These are phyloP conservation scores for Falco naumanni DNA, from an alignment of 2,797 vertebrate genomes.

Conservation along the genomic window DNA sequence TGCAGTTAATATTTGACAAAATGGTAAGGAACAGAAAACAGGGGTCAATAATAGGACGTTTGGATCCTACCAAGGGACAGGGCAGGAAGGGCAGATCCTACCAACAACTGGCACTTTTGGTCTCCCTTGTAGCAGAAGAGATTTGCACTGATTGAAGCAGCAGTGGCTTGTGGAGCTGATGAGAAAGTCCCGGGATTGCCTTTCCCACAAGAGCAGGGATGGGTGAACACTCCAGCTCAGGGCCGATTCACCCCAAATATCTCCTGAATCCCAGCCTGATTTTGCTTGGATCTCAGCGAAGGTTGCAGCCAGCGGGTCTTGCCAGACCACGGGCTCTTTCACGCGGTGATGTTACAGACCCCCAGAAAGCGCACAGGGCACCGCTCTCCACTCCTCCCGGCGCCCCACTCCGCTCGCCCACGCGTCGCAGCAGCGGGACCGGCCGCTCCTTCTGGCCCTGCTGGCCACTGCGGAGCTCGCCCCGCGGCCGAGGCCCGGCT, in stretches of 20 bases:
- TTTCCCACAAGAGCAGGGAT: neutral
- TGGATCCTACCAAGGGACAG: neutral
- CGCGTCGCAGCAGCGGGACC: neutral
- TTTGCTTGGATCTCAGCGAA: neutral
- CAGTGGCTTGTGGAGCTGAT: neutral
- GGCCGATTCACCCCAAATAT: neutral
- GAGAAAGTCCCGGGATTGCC: neutral
- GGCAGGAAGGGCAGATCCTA: neutral
- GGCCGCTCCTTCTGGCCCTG: neutral
- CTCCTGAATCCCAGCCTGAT: neutral
- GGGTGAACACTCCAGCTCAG: neutral
- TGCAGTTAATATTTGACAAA: neutral
- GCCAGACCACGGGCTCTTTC: neutral
- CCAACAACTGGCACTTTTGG: neutral
- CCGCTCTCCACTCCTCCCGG: fast-evolving
- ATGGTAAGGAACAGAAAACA: neutral
- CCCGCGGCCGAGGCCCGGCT: no score
- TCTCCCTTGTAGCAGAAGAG: neutral
- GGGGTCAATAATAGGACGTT: neutral
- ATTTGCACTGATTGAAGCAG: neutral
- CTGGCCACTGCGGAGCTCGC: neutral
- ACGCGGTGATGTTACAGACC: fast-evolving
- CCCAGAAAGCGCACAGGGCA: fast-evolving
- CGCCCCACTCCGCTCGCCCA: neutral
- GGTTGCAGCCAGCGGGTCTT: neutral